Evolutionary conservation across 2,888 invertebrate genomes (phyloP), one percentile per base, ranked within the genome.

Genomic region (Mimachlamys varia): DNA sequence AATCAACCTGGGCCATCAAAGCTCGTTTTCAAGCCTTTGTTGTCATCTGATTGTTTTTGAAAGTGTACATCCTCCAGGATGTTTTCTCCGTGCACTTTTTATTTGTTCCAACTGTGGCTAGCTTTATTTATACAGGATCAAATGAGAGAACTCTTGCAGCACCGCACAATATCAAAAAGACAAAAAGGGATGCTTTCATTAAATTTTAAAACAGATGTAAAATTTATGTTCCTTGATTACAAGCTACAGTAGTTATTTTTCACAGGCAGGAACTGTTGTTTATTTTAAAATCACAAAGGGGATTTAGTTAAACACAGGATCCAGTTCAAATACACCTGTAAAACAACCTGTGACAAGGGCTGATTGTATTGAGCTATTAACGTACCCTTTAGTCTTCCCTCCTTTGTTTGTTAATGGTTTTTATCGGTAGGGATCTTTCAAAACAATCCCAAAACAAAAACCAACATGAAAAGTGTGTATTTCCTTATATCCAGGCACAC

Each of bases 41-140:
- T 76, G 76, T 76, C 76, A 33, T 76, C 76, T 5, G 76, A 76
- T 76, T 76, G 76, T 76, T 76, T 76, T 33, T 33, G 76, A 76
- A 76, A 76, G 76, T 33, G 27, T 76, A 33, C 33, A 76, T 76
- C 76, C 76, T 76, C 76, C 76, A 27, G 76, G 76, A 76, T 76
- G 33, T 62, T 22, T n/a, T n/a, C 22, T 62, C 3, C n/a, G 1
- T 76, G 76, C 27, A 76, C 17, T 33, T 76, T 76, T 27, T 17
- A 76, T 76, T 76, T 76, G 76, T 33, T 33, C 76, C 33, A 27
- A 7, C 27, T 76, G 12, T 76, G 33, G 33, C 12, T 76, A 33
- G 76, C 33, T 76, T 76, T 76, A 76, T 76, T 76, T 33, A 76
- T 76, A 15, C 27, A 10, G 76, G 76, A 76, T 76, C 76, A 76